Evolutionary conservation across 2,888 invertebrate species (phyloP), one percentile per base, ranked within the genome.

Genomic region (Scaptomyza tumidula): DNA sequence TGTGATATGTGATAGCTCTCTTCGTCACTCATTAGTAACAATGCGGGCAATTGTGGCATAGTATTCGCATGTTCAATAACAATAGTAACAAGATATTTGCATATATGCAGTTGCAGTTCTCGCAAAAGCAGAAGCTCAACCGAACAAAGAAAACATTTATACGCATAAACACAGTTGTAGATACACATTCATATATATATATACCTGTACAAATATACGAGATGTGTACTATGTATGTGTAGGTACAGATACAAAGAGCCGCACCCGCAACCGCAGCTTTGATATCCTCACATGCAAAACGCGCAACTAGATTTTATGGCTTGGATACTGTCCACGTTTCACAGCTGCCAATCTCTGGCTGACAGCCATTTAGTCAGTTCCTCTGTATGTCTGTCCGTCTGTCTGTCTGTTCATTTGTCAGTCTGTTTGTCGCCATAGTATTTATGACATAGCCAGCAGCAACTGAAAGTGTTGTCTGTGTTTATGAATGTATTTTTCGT

Each of bases 391-490:
- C 16, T 1, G 19, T 44, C 61, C 0, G 11, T 59, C 24, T 3
- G n/a, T 35, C 14, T 2, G 39, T 39, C 39, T 2, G 16, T 19
- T 16, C 1, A 45, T 54, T 62, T 13, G 14, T 49, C 37, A 24
- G 55, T 24, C 44, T 27, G 46, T n/a, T 48, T 46, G 58, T 50
- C 73, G 46, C 33, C 58, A 45, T 56, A 39, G 71, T 62, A 75
- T 75, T 75, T 71, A 75, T 71, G 74, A 71, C 45, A 50, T 35
- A 50, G 50, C 50, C 50, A 9, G 24, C 31, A 27, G 54, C 53
- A 75, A 71, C 76, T 67, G 76, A 75, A 71, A 63, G 67, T 75
- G 74, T 71, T 75, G 67, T 44, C 49, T 62, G 29, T 49, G 53
- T 24, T 61, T 48, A 29, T 44, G 52, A 48, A 55, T 62, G 19